Percentiles rank a stretch among this genome's conserved stretches.
Evolutionary conservation across 2,113 vertebrate species (phyloP).

Genomic region (Paramisgurnus dabryanus): DNA sequence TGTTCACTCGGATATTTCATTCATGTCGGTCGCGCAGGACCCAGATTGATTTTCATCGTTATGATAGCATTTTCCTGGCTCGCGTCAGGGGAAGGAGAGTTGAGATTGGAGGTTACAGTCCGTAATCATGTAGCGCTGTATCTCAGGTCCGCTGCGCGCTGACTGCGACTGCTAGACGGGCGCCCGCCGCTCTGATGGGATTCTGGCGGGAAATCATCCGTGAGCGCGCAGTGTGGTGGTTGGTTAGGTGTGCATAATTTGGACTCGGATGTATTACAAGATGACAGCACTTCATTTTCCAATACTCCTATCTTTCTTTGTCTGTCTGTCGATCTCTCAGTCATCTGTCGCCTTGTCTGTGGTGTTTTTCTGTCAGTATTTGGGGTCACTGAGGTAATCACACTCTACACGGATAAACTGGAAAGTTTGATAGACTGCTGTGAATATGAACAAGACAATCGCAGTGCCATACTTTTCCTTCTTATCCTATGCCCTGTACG

Average conservation of each 20-base stretch:
- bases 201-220: constrained; percentile 51
- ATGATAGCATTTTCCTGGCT: constrained; percentile 33
- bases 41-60: constrained; percentile 35
- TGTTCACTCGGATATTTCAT: constrained; percentile 29
- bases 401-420: constrained; percentile 9
- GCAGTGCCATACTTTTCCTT: too few species aligned
- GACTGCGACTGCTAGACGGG: constrained; percentile 37
- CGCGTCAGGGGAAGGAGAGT: constrained; percentile 46
- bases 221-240: constrained; percentile 64
- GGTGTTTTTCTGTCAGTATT: constrained; percentile 1
- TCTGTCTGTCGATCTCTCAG: constrained; percentile 16
- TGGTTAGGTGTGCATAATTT: constrained; percentile 86
- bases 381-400: neutral
- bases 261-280: constrained; percentile 82
- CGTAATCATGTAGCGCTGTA: constrained; percentile 48
- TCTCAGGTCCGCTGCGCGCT: constrained; percentile 28
- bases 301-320: constrained; percentile 49
- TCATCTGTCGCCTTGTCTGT: constrained; percentile 6
- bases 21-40: constrained; percentile 14
- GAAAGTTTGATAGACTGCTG: neutral
- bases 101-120: constrained; percentile 46
- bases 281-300: constrained; percentile 64
- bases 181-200: constrained; percentile 48
- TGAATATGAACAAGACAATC: constrained; percentile 2
- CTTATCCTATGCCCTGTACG: too few species aligned